These are phyloP conservation scores for Merops nubicus DNA, from an alignment of 2,113 vertebrate species.

Conservation along the genomic window DNA sequence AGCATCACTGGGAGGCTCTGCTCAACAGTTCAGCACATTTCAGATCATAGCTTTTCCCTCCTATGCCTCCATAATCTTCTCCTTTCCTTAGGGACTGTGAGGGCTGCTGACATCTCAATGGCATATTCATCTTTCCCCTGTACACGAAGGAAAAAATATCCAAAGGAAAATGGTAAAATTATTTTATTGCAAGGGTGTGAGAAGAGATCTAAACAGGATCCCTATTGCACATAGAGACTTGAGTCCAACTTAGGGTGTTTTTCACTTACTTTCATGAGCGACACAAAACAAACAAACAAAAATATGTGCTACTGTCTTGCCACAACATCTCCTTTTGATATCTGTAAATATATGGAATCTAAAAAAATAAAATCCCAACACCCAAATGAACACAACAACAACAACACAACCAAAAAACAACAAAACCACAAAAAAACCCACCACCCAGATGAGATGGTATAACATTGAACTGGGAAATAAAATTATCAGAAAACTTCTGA, in stretches of 20 bases:
- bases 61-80: background rate
- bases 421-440: no score
- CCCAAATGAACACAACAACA: background rate
- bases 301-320: no score
- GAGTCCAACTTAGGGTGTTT: background rate
- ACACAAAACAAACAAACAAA: background rate
- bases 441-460: background rate
- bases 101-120: background rate
- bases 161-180: background rate
- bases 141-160: background rate
- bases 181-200: background rate
- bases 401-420: background rate
- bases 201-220: background rate
- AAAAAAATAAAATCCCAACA: background rate
- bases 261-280: background rate
- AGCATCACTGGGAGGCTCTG: background rate
- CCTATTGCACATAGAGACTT: background rate
- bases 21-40: background rate
- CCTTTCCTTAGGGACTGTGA: background rate
- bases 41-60: fast-evolving
- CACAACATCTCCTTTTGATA: background rate
- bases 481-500: background rate
- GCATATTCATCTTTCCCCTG: background rate
- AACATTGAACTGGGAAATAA: background rate
- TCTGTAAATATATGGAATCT: background rate